Percentiles rank a stretch among this genome's conserved stretches.
Evolutionary conservation across 2,113 vertebrate species (phyloP).

Genomic region (Alligator mississippiensis): DNA sequence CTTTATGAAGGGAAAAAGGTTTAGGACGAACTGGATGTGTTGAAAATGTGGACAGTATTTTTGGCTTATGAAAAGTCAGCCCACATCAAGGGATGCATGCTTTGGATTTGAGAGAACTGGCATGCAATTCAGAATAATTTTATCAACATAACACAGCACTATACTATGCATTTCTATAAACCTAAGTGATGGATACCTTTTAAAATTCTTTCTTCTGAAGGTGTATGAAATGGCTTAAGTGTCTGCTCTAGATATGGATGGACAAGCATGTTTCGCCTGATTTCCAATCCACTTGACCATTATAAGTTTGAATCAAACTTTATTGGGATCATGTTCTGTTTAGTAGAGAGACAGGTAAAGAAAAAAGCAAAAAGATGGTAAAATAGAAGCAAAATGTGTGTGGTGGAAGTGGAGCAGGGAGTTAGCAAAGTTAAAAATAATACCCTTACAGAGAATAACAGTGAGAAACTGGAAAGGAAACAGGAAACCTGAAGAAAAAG

Average conservation of each 20-base stretch:
- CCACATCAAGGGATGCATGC: not conserved
- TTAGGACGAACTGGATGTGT: not conserved
- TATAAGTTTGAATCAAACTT: conserved; percentile 16
- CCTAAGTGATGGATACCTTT: not conserved
- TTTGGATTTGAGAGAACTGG: not conserved
- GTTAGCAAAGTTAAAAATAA: conserved; percentile 18
- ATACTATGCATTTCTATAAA: not conserved
- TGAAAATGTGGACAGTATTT: not conserved
- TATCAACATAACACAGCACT: not conserved
- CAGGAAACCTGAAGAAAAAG: not conserved
- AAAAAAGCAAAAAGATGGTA: not conserved
- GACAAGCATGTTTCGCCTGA: not conserved
- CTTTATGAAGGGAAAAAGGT: not conserved
- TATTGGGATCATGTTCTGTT: not conserved
- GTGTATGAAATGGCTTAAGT: not conserved
- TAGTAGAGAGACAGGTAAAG: not conserved
- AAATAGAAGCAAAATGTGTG: conserved; percentile 39
- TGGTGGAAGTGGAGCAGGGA: not conserved
- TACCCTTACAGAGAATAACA: not conserved
- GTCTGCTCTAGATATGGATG: not conserved
- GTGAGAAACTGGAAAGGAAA: conserved; percentile 1
- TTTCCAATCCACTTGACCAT: not conserved
- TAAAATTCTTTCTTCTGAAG: conserved; percentile 24
- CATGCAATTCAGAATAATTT: not conserved
- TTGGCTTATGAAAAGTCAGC: not conserved